Conservation (phyloP, 1,140 invertebrate species). For the Eriocheir sinensis region DNA sequence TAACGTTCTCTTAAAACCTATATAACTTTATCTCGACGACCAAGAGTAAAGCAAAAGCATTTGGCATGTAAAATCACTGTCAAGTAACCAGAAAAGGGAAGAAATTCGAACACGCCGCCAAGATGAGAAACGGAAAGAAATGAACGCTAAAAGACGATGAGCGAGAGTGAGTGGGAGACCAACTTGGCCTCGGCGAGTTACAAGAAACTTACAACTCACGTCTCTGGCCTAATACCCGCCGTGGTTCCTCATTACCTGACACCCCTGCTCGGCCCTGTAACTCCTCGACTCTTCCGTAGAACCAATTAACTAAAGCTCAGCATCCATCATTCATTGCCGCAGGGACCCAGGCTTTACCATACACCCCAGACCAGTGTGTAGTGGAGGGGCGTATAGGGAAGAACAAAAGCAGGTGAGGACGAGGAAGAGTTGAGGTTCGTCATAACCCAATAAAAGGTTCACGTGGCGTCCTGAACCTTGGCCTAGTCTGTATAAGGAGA, state of each 20-base stretch:
- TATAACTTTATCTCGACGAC: background rate
- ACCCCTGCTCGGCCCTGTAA: background rate
- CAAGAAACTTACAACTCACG: background rate
- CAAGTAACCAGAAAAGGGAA: too few relatives aligned
- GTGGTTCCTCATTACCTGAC: background rate
- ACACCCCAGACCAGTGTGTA: too few relatives aligned
- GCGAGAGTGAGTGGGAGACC: conserved; percentile 40
- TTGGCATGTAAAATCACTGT: too few relatives aligned
- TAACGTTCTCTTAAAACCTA: background rate
- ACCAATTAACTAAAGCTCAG: too few relatives aligned
- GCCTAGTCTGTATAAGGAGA: conserved; percentile 7
- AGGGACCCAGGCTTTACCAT: too few relatives aligned
- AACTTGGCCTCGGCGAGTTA: background rate
- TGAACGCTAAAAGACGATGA: conserved; percentile 16
- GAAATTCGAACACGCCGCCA: too few relatives aligned
- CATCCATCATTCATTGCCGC: too few relatives aligned
- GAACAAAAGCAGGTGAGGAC: background rate
- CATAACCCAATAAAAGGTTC: background rate
- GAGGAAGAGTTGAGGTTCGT: background rate
- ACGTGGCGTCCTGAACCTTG: background rate
- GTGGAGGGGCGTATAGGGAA: too few relatives aligned
- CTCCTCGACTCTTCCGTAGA: background rate
- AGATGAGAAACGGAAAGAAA: background rate
- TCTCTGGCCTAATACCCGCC: background rate
- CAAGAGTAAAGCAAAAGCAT: too few relatives aligned